These are phyloP conservation scores for Chironomus riparius DNA, from an alignment of 2,888 invertebrate species.

Conservation along the genomic window DNA sequence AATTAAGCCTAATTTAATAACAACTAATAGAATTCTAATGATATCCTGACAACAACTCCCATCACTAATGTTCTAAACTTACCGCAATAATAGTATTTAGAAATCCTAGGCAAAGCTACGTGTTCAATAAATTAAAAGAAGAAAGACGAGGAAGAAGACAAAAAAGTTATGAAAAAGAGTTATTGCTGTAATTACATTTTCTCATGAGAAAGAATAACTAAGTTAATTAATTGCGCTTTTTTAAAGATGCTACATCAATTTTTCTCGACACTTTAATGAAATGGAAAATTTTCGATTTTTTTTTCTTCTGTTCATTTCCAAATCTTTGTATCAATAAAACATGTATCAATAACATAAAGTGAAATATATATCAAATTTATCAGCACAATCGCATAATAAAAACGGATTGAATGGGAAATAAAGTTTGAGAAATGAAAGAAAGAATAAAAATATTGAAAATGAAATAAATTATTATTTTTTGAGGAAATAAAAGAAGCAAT, in stretches of 20 bases:
- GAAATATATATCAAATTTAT: not conserved
- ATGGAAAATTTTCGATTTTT: not conserved
- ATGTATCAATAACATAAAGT: not conserved
- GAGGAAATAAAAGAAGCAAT: too few relatives aligned
- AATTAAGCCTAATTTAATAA: not conserved
- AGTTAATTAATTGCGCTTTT: too few relatives aligned
- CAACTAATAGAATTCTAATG: not conserved
- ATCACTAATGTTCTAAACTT: slow-evolving; percentile 39
- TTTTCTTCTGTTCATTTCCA: not conserved
- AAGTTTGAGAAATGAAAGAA: not conserved
- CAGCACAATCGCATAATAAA: not conserved
- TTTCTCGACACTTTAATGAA: not conserved
- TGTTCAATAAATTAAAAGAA: not conserved
- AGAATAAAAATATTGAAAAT: not conserved
- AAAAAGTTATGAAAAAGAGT: not conserved
- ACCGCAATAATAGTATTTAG: slow-evolving; percentile 55
- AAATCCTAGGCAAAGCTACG: slow-evolving; percentile 53
- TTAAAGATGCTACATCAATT: not conserved
- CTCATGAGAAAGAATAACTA: too few relatives aligned
- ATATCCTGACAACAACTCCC: not conserved
- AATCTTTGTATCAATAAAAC: not conserved
- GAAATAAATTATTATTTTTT: not conserved
- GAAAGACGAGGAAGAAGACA: not conserved
- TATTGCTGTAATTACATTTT: not conserved
- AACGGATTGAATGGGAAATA: not conserved